Conservation (phyloP, 2,888 invertebrate species). For the Cantharis flavilabris region DNA sequence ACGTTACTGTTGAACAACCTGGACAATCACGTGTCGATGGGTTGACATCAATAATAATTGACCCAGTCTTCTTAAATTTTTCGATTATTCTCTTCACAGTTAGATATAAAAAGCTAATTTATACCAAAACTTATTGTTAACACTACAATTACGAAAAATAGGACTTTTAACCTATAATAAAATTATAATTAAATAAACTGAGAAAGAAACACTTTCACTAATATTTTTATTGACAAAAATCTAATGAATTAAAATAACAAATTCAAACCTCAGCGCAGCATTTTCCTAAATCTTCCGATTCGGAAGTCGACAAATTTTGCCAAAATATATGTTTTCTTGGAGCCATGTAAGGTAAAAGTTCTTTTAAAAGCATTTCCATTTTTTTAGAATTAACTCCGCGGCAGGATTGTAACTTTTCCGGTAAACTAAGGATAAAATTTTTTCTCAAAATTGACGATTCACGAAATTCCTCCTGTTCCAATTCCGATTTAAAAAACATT, state of each 20-base stretch:
- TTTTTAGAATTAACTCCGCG: not conserved
- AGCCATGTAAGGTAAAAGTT: not conserved
- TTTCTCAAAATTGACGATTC: not conserved
- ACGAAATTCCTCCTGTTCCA: not conserved
- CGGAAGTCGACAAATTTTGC: not conserved
- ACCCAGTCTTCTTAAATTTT: too few relatives aligned
- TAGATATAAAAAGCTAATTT: too few relatives aligned
- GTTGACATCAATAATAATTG: too few relatives aligned
- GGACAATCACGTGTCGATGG: too few relatives aligned
- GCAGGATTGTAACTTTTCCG: not conserved
- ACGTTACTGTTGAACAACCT: too few relatives aligned
- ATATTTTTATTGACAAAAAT: not conserved
- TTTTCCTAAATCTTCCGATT: not conserved
- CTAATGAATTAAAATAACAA: not conserved
- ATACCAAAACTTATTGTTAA: too few relatives aligned
- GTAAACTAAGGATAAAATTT: not conserved
- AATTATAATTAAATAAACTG: not conserved
- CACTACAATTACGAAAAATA: too few relatives aligned
- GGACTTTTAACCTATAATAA: too few relatives aligned
- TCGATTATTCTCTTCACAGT: too few relatives aligned
- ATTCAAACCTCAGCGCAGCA: not conserved
- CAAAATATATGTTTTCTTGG: not conserved
- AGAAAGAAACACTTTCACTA: not conserved
- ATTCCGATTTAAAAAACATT: not conserved
- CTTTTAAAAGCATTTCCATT: not conserved